Evolutionary conservation across 2,797 vertebrate genomes (phyloP), one percentile per base, ranked within the genome.

Genomic region (Brachymystax lenok): DNA sequence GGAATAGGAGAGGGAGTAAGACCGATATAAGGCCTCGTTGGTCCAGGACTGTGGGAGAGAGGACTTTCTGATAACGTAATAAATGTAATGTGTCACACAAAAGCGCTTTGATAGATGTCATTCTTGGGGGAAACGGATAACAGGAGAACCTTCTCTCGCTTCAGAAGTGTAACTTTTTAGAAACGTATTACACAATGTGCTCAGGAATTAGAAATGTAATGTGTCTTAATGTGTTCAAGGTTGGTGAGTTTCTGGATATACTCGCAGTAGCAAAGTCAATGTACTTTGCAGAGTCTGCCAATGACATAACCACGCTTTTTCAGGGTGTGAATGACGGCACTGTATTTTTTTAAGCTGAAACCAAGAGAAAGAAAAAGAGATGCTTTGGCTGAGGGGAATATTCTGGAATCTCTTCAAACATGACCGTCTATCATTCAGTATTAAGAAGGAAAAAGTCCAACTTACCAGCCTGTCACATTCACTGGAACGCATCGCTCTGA

Each of bases 71-170:
- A 82, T 84, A 75, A 72, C 66, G 69, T 80, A 79, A 46, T 61
- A 75, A 77, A 81, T 77, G 75, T 73, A 83, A 83, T 79, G 74
- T 78, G 82, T 82, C 77, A 73, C 69, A 74, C 78, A 74, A 69
- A 79, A 56, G 77, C 66, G 67, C 52, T 76, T 74, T 80, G 76
- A 81, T 76, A 77, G 70, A 83, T 83, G 71, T 76, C 78, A 79
- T 77, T 74, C 74, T 80, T 68, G 54, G 66, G 46, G 72, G 56
- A 68, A 63, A 63, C 16, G 30, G 73, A 70, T 78, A 73, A 71
- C 63, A 71, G 46, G 10, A 61, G 52, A 30, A 61, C 40, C 70
- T 13, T 24, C 33, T 78, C 75, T 76, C 74, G 40, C 61, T 74
- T 78, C 69, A 30, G 78, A 76, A 77, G 77, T 51, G 75, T 54